Evolutionary conservation across 2,113 vertebrate species (phyloP).

Genomic region (Hypocryptadius cinnamomeus): DNA sequence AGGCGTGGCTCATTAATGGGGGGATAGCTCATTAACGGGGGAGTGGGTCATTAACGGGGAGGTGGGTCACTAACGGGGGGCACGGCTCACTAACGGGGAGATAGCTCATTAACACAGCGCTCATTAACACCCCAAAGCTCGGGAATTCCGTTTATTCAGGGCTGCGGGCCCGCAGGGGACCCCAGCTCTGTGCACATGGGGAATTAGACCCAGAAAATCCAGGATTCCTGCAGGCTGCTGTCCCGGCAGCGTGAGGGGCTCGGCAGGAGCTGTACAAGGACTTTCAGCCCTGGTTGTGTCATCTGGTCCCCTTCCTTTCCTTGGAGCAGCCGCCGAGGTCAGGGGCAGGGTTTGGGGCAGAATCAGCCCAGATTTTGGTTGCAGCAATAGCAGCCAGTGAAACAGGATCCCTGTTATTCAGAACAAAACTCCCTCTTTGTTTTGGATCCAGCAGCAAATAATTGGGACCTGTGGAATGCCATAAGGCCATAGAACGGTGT

Average conservation of each 20-base stretch:
- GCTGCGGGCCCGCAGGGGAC: not conserved
- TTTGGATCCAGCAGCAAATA: not conserved
- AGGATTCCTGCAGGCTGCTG: not conserved
- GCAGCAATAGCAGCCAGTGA: not conserved
- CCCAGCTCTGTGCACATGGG: rapidly evolving
- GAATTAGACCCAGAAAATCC: not conserved
- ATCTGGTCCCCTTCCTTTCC: not conserved
- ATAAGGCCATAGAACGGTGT: not conserved
- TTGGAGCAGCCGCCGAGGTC: not conserved
- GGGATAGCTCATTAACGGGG: not conserved
- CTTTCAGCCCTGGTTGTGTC: not conserved
- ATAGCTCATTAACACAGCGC: not conserved
- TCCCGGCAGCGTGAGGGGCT: not conserved
- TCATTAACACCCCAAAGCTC: not conserved
- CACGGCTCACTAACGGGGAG: not conserved
- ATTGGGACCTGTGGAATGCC: rapidly evolving
- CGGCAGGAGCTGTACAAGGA: not conserved
- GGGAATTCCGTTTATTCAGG: too few relatives aligned
- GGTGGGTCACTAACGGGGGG: not conserved
- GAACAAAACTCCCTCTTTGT: not conserved
- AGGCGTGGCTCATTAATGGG: not conserved
- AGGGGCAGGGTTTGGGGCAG: not conserved
- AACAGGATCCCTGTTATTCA: rapidly evolving
- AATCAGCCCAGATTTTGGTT: not conserved
- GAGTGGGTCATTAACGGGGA: too few relatives aligned